Evolutionary conservation across 2,888 invertebrate genomes (phyloP), one percentile per base, ranked within the genome.

Genomic region (Aporophyla nigra): DNA sequence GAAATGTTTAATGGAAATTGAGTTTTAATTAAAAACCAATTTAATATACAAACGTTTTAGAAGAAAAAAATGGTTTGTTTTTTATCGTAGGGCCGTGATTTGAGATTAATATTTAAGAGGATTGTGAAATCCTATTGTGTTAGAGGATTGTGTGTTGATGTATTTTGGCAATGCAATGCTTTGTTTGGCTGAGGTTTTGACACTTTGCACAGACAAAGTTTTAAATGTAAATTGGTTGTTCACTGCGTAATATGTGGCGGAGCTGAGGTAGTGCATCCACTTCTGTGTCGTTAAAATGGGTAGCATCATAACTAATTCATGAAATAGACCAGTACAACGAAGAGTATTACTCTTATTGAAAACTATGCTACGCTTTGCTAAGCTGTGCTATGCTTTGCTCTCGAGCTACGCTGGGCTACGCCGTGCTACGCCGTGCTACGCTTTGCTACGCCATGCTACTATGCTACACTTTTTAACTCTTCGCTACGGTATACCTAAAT

Each of bases 11-110:
- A 80, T 80, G 71, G 70, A 80, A 76, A 83, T 66, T 59, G 66
- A 54, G 62, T 70, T 74, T 86, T 83, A 85, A 82, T 85, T 78
- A 82, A 78, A 76, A 86, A 75, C 43, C 73, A 74, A 80, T 78
- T 77, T 67, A 59, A 67, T 66, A 49, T 51, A 67, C 61, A 70
- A 82, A 53, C 71, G 43, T 77, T 63, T 61, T 46, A 67, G 63
- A 67, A 74, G n/a, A 73, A 54, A 56, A 46, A 0, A 63, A 63
- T 76, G 59, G 49, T 61, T 71, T 69, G 56, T 82, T 74, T 71
- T 70, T 68, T 21, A 59, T 68, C 24, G 53, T 14, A 67, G 49
- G 24, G 27, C 24, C 54, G 27, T 24, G 46, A 67, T 80, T 70
- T 75, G 49, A 58, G 58, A 61, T 70, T 72, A 43, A 21, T 69